Evolutionary conservation across 1,140 invertebrate species (phyloP), one percentile per base, ranked within the genome.

Genomic region (Sycobia sp.): DNA sequence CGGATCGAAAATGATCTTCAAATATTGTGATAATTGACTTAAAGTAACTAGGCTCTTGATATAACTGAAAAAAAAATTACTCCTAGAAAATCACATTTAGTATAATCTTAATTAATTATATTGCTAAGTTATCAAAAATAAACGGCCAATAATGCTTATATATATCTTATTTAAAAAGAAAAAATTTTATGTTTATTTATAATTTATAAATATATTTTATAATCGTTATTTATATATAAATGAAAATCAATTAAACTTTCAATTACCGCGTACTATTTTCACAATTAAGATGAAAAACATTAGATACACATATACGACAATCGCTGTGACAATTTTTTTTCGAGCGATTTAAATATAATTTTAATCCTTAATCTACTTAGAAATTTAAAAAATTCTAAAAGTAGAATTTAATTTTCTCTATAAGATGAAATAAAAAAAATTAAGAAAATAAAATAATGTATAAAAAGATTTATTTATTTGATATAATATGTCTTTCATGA

Each of bases 271-370:
- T 29, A 11, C 39, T 56, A 49, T 50, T 39, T 46, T 62, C 46
- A 18, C 8, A 27, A 38, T 34, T 62, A 54, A 41, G 44, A n/a
- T 4, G 29, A 14, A 27, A 47, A 49, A 22, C n/a, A 36, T 49
- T 39, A 46, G 38, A 54, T 38, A 56, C 44, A n/a, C n/a, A n/a
- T n/a, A 56, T 43, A 38, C 8, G 34, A 55, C 61, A 56, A 56
- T 62, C 53, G 51, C 43, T 55, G 60, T 55, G 60, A 55, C 50
- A 62, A 62, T 55, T 54, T 62, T 59, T 62, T 62, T 62, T 55
- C 39, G 44, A 41, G 29, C 39, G 25, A 44, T 49, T 34, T 49
- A 11, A 32, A 39, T 61, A 44, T 53, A 44, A 36, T 53, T 53
- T n/a, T 36, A 61, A 27, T 11, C 9, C 18, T 2, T 34, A 46